Evolutionary conservation across 2,888 invertebrate species (phyloP), one percentile per base, ranked within the genome.

Genomic region (Notodonta dromedarius): DNA sequence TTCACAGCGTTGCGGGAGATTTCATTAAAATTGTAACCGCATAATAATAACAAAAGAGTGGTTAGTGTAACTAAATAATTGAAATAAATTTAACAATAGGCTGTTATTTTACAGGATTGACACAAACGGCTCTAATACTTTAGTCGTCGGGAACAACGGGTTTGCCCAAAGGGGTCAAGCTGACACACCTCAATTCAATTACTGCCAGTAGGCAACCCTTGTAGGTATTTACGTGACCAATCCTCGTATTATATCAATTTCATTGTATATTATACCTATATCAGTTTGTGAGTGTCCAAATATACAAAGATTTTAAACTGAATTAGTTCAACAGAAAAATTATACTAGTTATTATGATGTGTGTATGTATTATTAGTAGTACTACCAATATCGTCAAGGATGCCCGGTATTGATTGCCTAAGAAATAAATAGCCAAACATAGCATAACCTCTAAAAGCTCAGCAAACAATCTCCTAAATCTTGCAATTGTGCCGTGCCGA

Each of bases 121-220:
- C 63, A 62, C 70, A 71, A 60, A 77, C 74, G 51, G 73, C 70
- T 44, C 66, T 83, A 65, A 83, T 85, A 69, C 73, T 84, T 39
- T 85, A 86, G 71, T 86, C 83, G 59, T 86, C 83, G 52, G 83
- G 82, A 61, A 85, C 84, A 50, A 83, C 83, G 14, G 84, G 86
- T 44, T 62, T 68, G 32, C 79, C 85, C 44, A 78, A 80, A 74
- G 85, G 85, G 65, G 79, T 71, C 40, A 83, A 76, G 66, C 66
- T 84, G 68, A 80, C 77, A 61, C 83, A 86, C 70, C 67, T 73
- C 46, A 82, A 80, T 76, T 76, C 84, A 64, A 83, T 85, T 54
- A 70, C 76, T 40, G 54, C 74, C 61, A 66, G 70, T 58, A 74
- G 73, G 61, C 81, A 82, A 76, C 70, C 75, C 56, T 59, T 69